Evolutionary conservation across 2,888 invertebrate species (phyloP), one percentile per base, ranked within the genome.

Genomic region (Crossocerus cetratus): DNA sequence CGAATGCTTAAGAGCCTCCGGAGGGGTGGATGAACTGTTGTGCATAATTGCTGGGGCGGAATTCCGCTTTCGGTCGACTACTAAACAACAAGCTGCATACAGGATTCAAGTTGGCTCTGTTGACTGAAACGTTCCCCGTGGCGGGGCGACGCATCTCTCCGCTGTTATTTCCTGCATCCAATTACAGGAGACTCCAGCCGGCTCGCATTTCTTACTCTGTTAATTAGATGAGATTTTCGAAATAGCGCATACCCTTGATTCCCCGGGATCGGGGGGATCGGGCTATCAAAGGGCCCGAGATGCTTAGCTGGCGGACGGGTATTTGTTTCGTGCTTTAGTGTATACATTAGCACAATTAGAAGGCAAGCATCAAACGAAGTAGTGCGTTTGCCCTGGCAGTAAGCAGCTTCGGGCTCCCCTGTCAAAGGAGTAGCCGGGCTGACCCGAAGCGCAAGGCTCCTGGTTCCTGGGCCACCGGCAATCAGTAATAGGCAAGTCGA

Each of bases 401-500:
- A 23, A 23, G 55, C 49, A 49, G 23, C 22, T 18, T 73, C 14
- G 55, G 23, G 57, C 20, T 64, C 20, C 11, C 0, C 32, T 42
- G 16, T 75, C 67, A 71, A 76, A 70, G 61, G 16, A n/a, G 32
- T n/a, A 49, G 49, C 16, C 16, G 49, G 32, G 53, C 61, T 14
- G 58, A 14, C 0, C 5, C 49, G 45, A 49, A 44, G 32, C 21
- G 62, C 32, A 32, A 55, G 60, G 57, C 70, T 69, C 32, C 54
- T 32, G 5, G 42, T 72, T 69, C 32, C 54, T 32, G 5, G 42
- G 42, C 13, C 56, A 45, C 22, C 45, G 16, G 65, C 55, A 59
- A 76, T 73, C 69, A 63, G 66, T 72, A 32, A 32, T 32, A 57
- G 32, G 16, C 63, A 60, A 69, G 18, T 42, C 55, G 45, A 49